Conservation (phyloP, 2,888 invertebrate species). For the Thera britannica region DNA sequence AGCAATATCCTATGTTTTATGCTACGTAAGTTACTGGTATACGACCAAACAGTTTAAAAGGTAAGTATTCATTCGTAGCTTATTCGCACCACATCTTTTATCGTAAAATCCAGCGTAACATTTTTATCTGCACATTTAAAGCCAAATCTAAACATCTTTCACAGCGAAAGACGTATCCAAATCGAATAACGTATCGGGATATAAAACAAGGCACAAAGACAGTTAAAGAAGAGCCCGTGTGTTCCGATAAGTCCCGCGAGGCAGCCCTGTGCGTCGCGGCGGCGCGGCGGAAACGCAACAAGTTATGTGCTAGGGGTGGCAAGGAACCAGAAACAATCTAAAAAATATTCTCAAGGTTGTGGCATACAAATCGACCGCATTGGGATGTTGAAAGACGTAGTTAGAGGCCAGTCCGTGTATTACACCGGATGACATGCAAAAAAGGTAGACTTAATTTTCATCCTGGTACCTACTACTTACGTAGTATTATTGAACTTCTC, state of each 20-base stretch:
- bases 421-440: no score
- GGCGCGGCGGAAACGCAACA: conserved; percentile 48
- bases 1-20: no score
- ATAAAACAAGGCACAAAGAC: conserved; percentile 39
- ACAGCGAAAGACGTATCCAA: conserved; percentile 30
- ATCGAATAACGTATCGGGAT: conserved; percentile 40
- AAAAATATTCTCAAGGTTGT: neutral
- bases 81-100: conserved; percentile 5
- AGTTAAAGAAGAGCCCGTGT: conserved; percentile 43
- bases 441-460: no score
- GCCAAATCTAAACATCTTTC: conserved; percentile 27
- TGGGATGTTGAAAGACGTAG: no score
- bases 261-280: conserved; percentile 38
- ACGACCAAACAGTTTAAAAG: neutral
- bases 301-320: conserved; percentile 46
- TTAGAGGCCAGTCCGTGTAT: no score
- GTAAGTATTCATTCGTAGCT: neutral
- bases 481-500: no score
- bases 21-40: no score
- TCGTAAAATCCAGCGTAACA: conserved; percentile 22
- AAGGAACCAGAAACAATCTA: neutral
- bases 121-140: conserved; percentile 24
- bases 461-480: no score
- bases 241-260: conserved; percentile 42
- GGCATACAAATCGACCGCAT: no score